Conservation (phyloP, 2,888 invertebrate species). For the Drosophila formosana region DNA sequence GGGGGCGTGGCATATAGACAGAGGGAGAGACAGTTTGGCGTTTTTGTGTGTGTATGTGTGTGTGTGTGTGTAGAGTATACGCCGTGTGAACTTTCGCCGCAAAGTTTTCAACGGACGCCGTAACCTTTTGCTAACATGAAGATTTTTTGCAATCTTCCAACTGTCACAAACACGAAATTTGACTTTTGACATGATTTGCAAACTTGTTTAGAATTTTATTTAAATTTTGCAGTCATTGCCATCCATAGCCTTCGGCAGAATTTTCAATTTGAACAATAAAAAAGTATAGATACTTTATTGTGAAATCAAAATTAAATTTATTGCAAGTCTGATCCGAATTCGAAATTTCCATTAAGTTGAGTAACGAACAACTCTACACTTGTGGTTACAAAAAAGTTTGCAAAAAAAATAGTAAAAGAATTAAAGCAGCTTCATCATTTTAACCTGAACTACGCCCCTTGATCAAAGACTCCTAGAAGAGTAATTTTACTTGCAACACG, state of each 20-base stretch:
- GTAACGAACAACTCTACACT: background rate
- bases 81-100: constrained; percentile 55
- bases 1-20: constrained; percentile 44
- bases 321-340: background rate
- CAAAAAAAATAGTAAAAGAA: background rate
- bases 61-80: background rate
- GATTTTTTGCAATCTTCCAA: constrained; percentile 65
- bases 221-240: constrained; percentile 27
- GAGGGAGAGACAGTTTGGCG: constrained; percentile 40
- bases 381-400: too few species aligned
- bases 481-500: constrained; percentile 28
- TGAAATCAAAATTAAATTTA: constrained; percentile 12
- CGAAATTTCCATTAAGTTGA: constrained; percentile 5
- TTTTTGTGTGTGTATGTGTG: constrained; percentile 19
- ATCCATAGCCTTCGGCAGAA: constrained; percentile 5
- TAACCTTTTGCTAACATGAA: constrained; percentile 51
- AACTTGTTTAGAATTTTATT: constrained; percentile 43
- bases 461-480: background rate
- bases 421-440: constrained; percentile 26
- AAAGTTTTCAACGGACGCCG: constrained; percentile 36
- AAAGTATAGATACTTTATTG: constrained; percentile 5
- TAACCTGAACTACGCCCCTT: background rate
- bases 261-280: constrained; percentile 21
- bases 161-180: constrained; percentile 67
- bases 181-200: constrained; percentile 51